Evolutionary conservation across 2,113 vertebrate species (phyloP), one percentile per base, ranked within the genome.

Genomic region (Amblyopsis rosae): DNA sequence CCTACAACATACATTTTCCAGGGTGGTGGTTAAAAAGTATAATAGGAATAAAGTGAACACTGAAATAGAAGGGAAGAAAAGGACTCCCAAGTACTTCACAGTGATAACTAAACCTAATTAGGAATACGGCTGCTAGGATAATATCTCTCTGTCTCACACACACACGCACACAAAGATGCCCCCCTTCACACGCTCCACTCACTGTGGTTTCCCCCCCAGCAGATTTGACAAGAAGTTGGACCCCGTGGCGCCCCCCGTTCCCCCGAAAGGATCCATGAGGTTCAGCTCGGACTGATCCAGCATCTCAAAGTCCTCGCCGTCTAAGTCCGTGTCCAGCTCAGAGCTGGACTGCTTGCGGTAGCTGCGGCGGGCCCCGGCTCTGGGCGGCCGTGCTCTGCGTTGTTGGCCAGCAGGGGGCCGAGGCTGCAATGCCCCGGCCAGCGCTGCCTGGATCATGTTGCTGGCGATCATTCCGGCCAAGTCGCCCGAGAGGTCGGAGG

Each of bases 251-350:
- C 92, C 92, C 59, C 87, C 92, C 69, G 92, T 91, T 4, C 93
- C 93, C 85, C 88, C 89, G 0, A 93, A 32, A 19, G 95, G 93
- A 92, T 99, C 97, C 93, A 98, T 88, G 90, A 97, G 96, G 89
- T 91, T 97, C 78, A 99, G 92, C 91, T 98, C 96, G 0, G 96
- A 98, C 87, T 99, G 97, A 92, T 98, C 97, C 89, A 99, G 91
- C 92, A 99, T 94, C 91, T 98, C 98, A 94, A 98, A 99, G 90
- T 98, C 97, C 85, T 98, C 97, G 41, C 93, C 94, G 41, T 98
- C 97, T 7, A 92, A 94, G 49, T 99, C 98, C 2, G 95, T 96
- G 93, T 99, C 98, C 87, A 96, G 90, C 86, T 99, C 97, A 0
- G 93, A 97, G 91, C 95, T 97, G 75, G 93, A 95, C 2, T 94